Evolutionary conservation across 2,888 invertebrate species (phyloP).

Genomic region (Caenorhabditis becei): DNA sequence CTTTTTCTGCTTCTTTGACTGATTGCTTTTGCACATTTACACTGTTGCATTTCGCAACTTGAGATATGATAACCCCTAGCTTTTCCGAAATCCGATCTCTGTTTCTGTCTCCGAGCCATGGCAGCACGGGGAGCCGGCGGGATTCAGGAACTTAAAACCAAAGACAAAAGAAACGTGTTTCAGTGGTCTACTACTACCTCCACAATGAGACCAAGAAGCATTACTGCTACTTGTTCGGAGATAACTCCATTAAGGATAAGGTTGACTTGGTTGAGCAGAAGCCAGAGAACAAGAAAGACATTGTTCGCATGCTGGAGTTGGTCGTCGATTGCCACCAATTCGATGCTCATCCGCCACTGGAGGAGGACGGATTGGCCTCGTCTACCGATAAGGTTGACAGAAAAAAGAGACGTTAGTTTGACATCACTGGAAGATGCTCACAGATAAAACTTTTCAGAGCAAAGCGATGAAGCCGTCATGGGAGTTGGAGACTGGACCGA

Average conservation of each 20-base stretch:
- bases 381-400: conserved; percentile 77
- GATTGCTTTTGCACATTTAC: conserved; percentile 65
- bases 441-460: conserved; percentile 52
- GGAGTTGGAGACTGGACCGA: conserved; percentile 74
- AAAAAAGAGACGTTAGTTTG: conserved; percentile 73
- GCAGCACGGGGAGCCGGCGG: not conserved
- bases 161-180: conserved; percentile 43
- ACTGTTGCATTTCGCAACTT: conserved; percentile 60
- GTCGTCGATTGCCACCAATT: conserved; percentile 76
- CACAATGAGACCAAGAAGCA: conserved; percentile 74
- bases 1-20: conserved; percentile 59
- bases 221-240: conserved; percentile 72
- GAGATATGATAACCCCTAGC: conserved; percentile 54
- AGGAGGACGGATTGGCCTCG: conserved; percentile 76
- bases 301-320: conserved; percentile 76
- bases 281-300: conserved; percentile 74
- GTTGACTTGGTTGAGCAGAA: conserved; percentile 73
- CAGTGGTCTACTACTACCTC: conserved; percentile 76
- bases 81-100: conserved; percentile 50
- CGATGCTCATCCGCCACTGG: conserved; percentile 76
- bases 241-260: conserved; percentile 70
- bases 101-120: conserved; percentile 23
- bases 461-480: conserved; percentile 57
- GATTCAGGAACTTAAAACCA: not conserved
- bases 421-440: not conserved